Percentiles rank a stretch among this genome's conserved stretches.
phyloP scores from a whole-genome alignment of 2,113 vertebrate genomes.

The Chloropsis cyanopogon region DNA sequence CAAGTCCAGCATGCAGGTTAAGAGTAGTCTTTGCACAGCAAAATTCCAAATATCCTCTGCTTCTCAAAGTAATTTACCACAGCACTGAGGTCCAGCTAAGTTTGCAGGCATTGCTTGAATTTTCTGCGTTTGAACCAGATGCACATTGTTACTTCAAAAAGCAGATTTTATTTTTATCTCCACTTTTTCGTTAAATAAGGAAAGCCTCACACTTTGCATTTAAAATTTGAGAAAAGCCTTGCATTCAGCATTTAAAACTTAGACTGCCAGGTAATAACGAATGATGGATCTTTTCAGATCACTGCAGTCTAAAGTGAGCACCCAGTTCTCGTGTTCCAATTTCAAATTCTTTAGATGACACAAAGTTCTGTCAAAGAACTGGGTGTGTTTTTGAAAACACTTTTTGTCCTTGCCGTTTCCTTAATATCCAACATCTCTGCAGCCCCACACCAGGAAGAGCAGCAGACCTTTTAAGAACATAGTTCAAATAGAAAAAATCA shows the following conservation, averaged over 20 bases:
- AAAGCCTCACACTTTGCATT: not conserved
- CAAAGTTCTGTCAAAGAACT: not conserved
- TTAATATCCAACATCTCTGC: not conserved
- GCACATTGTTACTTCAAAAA: not conserved
- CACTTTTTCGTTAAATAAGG: not conserved
- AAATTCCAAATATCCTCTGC: not conserved
- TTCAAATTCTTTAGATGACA: not conserved
- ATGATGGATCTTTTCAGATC: not conserved
- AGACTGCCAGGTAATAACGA: not conserved
- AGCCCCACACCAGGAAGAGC: not conserved
- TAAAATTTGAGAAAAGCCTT: not conserved
- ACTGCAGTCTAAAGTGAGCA: not conserved
- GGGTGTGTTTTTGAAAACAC: not conserved
- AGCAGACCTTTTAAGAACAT: not conserved
- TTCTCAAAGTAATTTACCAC: not conserved
- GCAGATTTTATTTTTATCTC: not conserved
- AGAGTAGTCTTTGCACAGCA: not conserved
- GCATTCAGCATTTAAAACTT: not conserved
- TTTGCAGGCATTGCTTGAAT: not conserved
- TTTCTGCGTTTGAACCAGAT: not conserved
- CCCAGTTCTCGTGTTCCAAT: rapidly evolving
- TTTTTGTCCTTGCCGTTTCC: not conserved
- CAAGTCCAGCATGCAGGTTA: not conserved
- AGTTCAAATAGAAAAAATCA: not conserved
- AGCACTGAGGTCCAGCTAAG: not conserved